phyloP scores from a whole-genome alignment of 2,113 vertebrate genomes.

The Ramphastos sulfuratus region DNA sequence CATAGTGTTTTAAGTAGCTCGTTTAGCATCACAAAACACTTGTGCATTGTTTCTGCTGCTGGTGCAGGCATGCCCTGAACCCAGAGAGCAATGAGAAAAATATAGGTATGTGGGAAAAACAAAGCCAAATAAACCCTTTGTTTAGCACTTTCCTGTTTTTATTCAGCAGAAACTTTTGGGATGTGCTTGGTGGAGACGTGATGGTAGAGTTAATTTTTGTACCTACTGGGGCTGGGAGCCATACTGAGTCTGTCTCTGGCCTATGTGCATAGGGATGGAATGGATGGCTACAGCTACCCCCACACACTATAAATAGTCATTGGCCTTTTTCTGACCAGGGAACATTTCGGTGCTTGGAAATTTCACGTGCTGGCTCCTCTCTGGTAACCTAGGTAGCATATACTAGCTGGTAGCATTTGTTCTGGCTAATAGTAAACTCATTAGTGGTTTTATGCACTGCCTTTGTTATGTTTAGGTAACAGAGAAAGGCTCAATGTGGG shows the following conservation, averaged over 20 bases:
- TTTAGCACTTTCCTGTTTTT: neutral
- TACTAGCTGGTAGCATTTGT: neutral
- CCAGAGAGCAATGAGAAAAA: neutral
- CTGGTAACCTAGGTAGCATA: rapidly evolving
- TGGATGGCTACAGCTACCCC: neutral
- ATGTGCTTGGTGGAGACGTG: rapidly evolving
- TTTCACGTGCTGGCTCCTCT: neutral
- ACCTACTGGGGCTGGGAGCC: neutral
- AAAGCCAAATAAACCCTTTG: neutral
- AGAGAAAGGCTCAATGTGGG: neutral
- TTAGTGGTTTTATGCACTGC: neutral
- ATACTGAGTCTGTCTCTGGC: neutral
- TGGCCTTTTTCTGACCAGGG: neutral
- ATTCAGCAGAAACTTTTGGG: neutral
- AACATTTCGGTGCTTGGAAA: neutral
- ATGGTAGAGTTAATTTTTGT: neutral
- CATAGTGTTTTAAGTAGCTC: neutral
- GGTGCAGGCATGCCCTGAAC: neutral
- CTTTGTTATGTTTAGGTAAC: neutral
- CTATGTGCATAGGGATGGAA: rapidly evolving
- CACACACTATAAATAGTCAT: neutral
- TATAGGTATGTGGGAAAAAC: neutral
- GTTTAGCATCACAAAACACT: neutral
- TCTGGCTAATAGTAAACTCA: neutral
- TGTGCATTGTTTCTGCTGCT: neutral